Evolutionary conservation across 2,888 invertebrate genomes (phyloP).

Genomic region (Altica lythri): DNA sequence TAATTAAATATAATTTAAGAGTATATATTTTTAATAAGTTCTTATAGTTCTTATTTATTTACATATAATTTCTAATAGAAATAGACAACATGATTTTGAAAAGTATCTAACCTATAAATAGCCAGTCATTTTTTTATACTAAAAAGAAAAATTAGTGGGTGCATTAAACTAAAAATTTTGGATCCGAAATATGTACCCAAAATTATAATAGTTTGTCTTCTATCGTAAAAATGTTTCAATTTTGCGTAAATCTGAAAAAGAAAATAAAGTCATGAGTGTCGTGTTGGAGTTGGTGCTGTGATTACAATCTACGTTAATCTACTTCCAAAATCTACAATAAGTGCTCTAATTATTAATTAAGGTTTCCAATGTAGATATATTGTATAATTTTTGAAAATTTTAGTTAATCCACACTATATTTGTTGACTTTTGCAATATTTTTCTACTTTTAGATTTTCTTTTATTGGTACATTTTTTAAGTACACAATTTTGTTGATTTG

Average conservation of each 20-base stretch:
- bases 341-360: conserved; percentile 1
- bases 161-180: conserved; percentile 2
- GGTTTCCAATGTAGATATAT: conserved; percentile 8
- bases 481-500: no score
- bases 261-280: background rate
- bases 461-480: no score
- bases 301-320: background rate
- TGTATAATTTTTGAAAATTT: background rate
- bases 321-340: conserved; percentile 4
- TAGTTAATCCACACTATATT: background rate
- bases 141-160: conserved; percentile 24
- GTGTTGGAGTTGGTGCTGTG: no score
- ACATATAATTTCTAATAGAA: conserved; percentile 44
- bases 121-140: conserved; percentile 40
- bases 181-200: conserved; percentile 13
- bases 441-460: no score
- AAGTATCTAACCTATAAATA: conserved; percentile 40
- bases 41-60: conserved; percentile 31
- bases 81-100: conserved; percentile 43
- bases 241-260: conserved; percentile 14
- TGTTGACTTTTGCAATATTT: no score
- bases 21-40: no score
- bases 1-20: no score
- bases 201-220: conserved; percentile 19
- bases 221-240: conserved; percentile 6